These are phyloP conservation scores for Crambe crambe DNA, from an alignment of 37 sponge, comb jelly and placozoan genomes.

Conservation along the genomic window DNA sequence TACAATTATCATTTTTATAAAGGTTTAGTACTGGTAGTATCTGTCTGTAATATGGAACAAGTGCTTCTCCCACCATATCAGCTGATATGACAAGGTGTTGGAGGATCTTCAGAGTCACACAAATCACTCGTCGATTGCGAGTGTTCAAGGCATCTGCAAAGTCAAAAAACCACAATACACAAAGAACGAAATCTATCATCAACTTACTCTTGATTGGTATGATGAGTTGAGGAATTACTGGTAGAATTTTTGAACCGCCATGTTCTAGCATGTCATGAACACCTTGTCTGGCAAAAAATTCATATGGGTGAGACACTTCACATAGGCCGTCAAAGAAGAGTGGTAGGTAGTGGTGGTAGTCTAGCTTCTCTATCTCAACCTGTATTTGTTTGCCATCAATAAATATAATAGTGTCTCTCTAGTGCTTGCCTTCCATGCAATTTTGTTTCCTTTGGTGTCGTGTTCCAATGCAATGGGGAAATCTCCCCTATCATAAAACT, in stretches of 20 bases:
- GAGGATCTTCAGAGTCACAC: constrained; percentile 93
- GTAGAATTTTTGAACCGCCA: constrained; percentile 88
- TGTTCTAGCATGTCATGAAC: constrained; percentile 99
- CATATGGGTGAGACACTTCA: constrained; percentile 95
- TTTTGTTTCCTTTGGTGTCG: constrained; percentile 99
- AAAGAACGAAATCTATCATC: not conserved
- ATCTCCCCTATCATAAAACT: constrained; percentile 98
- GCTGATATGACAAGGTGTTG: constrained; percentile 93
- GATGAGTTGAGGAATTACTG: constrained; percentile 98
- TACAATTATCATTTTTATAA: constrained; percentile 88
- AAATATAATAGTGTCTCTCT: not conserved
- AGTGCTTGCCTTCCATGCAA: constrained; percentile 93
- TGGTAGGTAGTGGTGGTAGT: constrained; percentile 98
- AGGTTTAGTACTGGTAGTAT: constrained; percentile 97
- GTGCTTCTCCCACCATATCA: constrained; percentile 96
- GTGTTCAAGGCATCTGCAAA: constrained; percentile 92
- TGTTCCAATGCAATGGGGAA: constrained; percentile 98
- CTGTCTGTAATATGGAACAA: constrained; percentile 98
- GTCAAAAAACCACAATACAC: not conserved
- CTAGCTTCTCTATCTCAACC: constrained; percentile 98
- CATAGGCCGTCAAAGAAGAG: constrained; percentile 99
- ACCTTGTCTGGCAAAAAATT: constrained; percentile 98
- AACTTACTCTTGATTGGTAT: constrained; percentile 95
- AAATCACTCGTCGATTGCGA: constrained; percentile 82
- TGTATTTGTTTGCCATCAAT: not conserved